Evolutionary conservation across 2,888 invertebrate species (phyloP), one percentile per base, ranked within the genome.

Genomic region (Macaria liturata): DNA sequence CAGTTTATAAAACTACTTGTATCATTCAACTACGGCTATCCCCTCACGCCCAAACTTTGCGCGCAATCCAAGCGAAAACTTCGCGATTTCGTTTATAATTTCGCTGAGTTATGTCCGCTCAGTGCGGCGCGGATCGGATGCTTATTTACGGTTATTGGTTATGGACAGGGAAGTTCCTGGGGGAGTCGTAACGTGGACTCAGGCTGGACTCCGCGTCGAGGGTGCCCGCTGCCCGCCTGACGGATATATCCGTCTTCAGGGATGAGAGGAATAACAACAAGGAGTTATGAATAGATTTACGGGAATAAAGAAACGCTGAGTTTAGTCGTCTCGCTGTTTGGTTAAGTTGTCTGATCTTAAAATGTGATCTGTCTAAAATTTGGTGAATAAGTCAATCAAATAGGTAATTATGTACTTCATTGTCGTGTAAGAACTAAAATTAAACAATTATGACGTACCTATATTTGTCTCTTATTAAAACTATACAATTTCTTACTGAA

Each of bases 141-240:
- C 85, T 90, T 90, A 91, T 91, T 91, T 91, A 91, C 88, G 91
- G 81, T 91, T 91, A 91, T 91, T 90, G 91, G 89, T 91, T 90
- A 91, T 90, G 83, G 90, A 86, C 83, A 76, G 84, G 80, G 77
- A 74, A 65, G 72, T 75, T 91, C 91, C 90, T 91, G 80, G 61
- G 89, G 84, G 91, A 73, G 84, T 91, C 91, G 88, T 91, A 91
- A 91, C 83, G 81, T 78, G 45, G 50, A 44, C 82, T 85, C 84
- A 45, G n/a, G 45, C 51, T 34, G 88, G 88, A 88, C 90, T 84
- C 80, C 69, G 78, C 68, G 69, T 70, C 70, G 81, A 83, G 88
- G 87, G 83, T 81, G 81, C 78, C 74, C 71, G 70, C 61, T 81
- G 81, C 78, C 74, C 71, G 70, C 61, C 75, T 84, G 90, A 89